A percentile compares a stretch with the other conserved stretches of the same genome.
Conservation (phyloP, 2,888 invertebrate species). For the Cabera pusaria region DNA sequence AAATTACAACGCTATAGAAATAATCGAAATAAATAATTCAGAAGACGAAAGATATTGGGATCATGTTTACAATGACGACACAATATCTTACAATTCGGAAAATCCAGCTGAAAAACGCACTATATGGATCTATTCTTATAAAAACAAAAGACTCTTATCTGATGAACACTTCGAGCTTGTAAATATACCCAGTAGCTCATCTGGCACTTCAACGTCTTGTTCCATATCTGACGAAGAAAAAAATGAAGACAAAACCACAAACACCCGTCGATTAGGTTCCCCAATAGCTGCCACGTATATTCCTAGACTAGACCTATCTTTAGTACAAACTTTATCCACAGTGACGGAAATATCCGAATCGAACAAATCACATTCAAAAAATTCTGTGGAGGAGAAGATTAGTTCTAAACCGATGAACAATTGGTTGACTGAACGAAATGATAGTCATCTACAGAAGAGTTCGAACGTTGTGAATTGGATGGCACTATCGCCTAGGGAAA, state of each 20-base stretch:
- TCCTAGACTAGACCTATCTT: slow-evolving; percentile 56
- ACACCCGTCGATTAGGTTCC: slow-evolving; percentile 44
- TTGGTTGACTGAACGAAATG: slow-evolving; percentile 44
- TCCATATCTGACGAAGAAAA: slow-evolving; percentile 40
- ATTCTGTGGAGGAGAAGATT: slow-evolving; percentile 27
- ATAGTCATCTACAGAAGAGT: slow-evolving; percentile 30
- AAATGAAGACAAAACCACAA: slow-evolving; percentile 23
- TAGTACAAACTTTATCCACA: slow-evolving; percentile 59
- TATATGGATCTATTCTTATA: slow-evolving; percentile 67
- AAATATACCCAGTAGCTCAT: slow-evolving; percentile 43
- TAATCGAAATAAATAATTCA: slow-evolving; percentile 31
- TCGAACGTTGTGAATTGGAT: slow-evolving; percentile 51
- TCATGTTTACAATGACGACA: slow-evolving; percentile 37
- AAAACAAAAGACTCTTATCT: slow-evolving; percentile 53
- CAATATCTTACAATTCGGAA: slow-evolving; percentile 39
- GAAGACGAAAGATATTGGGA: slow-evolving; percentile 33
- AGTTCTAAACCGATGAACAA: slow-evolving; percentile 42
- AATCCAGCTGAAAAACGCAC: slow-evolving; percentile 47
- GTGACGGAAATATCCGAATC: slow-evolving; percentile 65
- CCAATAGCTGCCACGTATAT: slow-evolving; percentile 53
- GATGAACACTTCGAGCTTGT: slow-evolving; percentile 47
- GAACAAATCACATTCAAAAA: slow-evolving; percentile 31
- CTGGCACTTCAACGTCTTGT: slow-evolving; percentile 39
- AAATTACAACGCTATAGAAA: slow-evolving; percentile 33
- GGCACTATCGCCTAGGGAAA: slow-evolving; percentile 59